phyloP scores from a whole-genome alignment of 2,888 invertebrate species.

The Flexamia atlantica region DNA sequence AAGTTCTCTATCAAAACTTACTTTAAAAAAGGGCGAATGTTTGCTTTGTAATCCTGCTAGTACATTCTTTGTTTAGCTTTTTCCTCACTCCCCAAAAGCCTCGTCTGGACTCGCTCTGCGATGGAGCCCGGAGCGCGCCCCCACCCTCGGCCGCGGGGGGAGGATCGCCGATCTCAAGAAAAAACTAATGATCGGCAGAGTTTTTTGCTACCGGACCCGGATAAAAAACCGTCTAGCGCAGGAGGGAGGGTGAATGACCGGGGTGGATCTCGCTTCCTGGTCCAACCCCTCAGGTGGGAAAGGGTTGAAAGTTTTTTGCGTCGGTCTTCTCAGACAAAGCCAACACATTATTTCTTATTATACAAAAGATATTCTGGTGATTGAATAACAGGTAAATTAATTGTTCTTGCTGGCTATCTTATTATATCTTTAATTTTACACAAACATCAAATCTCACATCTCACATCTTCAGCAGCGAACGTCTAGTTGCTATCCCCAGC shows the following conservation, averaged over 20 bases:
- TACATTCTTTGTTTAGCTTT: too few species aligned
- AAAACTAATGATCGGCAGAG: conserved; percentile 57
- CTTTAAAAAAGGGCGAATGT: too few species aligned
- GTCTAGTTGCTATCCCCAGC: too few species aligned
- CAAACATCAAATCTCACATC: too few species aligned
- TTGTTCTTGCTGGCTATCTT: too few species aligned
- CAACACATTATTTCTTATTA: background rate
- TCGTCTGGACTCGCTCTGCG: too few species aligned
- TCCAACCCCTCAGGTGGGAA: conserved; percentile 43
- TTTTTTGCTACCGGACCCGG: conserved; percentile 14
- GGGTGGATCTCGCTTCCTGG: conserved; percentile 43
- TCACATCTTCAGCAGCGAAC: too few species aligned
- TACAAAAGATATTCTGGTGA: background rate
- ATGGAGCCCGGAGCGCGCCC: background rate
- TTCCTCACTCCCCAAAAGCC: too few species aligned
- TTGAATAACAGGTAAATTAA: too few species aligned
- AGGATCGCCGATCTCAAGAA: conserved; percentile 51
- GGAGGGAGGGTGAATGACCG: conserved; percentile 52
- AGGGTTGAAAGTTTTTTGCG: conserved; percentile 36
- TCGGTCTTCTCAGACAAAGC: background rate
- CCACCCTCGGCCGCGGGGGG: background rate
- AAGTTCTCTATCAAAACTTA: too few species aligned
- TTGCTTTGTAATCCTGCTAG: too few species aligned
- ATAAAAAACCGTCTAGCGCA: conserved; percentile 49
- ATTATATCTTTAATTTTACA: too few species aligned